phyloP scores from a whole-genome alignment of 2,113 vertebrate genomes.

The Lycaon pictus region DNA sequence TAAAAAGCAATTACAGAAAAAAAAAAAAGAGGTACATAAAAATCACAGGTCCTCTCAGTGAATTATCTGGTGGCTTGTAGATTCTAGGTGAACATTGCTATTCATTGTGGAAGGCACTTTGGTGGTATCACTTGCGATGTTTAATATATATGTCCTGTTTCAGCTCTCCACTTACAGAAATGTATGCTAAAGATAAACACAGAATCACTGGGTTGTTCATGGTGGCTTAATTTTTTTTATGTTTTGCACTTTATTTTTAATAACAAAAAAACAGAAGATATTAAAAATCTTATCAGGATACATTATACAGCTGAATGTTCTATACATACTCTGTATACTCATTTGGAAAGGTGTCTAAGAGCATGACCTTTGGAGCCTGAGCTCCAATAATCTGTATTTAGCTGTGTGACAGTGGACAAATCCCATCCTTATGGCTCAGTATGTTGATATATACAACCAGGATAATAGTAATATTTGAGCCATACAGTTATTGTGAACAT shows the following conservation, averaged over 20 bases:
- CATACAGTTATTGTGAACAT: background rate
- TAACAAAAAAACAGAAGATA: slow-evolving; percentile 19
- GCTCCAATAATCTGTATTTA: background rate
- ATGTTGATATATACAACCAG: background rate
- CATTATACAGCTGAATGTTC: background rate
- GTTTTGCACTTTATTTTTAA: slow-evolving; percentile 48
- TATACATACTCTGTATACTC: background rate
- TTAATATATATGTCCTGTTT: background rate
- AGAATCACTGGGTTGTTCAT: background rate
- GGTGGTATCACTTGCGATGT: background rate
- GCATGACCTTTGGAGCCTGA: background rate
- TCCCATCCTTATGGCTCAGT: background rate
- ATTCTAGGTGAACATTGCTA: background rate
- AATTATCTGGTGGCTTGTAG: background rate
- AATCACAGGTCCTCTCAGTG: background rate
- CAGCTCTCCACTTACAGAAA: background rate
- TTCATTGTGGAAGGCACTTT: background rate
- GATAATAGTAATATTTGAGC: background rate
- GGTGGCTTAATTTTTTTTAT: background rate
- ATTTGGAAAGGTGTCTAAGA: background rate
- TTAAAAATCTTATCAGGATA: background rate
- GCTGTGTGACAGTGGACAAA: background rate
- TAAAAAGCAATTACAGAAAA: background rate
- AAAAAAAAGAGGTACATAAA: background rate
- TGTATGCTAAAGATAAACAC: background rate